phyloP scores from a whole-genome alignment of 2,888 invertebrate genomes.

The Saturnia japonica region DNA sequence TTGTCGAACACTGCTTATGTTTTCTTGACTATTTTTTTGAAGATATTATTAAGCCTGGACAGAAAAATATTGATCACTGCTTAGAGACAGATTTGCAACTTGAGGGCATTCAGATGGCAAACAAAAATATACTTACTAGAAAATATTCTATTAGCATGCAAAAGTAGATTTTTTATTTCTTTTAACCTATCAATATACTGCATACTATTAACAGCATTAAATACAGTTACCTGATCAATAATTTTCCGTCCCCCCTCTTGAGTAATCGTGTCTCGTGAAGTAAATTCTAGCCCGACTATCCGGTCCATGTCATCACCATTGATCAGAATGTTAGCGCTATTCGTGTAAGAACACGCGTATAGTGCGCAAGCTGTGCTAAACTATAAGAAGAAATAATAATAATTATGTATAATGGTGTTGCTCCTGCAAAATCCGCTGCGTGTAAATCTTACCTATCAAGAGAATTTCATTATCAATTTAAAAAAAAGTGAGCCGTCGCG shows the following conservation, averaged over 20 bases:
- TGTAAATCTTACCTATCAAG: neutral
- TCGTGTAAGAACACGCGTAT: constrained; percentile 64
- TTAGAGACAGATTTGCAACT: no score
- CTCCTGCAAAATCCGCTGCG: neutral
- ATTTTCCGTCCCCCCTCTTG: constrained; percentile 48
- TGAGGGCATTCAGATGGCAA: no score
- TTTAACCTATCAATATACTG: no score
- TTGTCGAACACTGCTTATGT: neutral
- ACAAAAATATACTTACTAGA: no score
- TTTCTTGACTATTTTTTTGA: neutral
- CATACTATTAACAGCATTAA: no score
- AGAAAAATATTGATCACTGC: no score
- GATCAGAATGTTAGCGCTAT: constrained; percentile 54
- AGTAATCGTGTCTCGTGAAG: constrained; percentile 16
- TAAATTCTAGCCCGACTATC: constrained; percentile 58
- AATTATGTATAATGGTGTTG: no score
- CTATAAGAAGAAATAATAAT: constrained; percentile 21
- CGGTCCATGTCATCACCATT: constrained; percentile 35
- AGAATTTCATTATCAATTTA: no score
- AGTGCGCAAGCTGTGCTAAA: constrained; percentile 35
- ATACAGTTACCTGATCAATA: constrained; percentile 52
- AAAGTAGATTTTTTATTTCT: no score
- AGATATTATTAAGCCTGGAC: no score
- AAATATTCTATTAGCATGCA: no score
- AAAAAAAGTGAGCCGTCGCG: no score